A percentile compares a stretch with the other conserved stretches of the same genome.
Conservation (phyloP, 2,888 invertebrate genomes). For the Drosophila kambysellisi region DNA sequence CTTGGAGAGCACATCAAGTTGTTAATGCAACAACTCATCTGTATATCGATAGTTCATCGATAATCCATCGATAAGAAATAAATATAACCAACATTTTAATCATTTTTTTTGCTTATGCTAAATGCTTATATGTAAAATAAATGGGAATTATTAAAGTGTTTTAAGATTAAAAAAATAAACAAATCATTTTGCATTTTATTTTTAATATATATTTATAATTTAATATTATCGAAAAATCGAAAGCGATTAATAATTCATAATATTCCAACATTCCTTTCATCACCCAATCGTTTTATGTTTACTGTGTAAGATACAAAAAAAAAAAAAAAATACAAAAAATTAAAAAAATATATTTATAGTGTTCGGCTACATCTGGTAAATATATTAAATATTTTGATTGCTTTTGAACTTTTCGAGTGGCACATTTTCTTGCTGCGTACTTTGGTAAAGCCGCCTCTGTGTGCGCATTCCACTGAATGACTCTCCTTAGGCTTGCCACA, state of each 20-base stretch:
- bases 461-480: slow-evolving; percentile 32
- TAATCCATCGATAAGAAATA: not conserved
- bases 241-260: not conserved
- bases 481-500: slow-evolving; percentile 29
- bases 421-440: slow-evolving; percentile 35
- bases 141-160: not conserved
- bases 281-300: not conserved
- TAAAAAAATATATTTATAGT: too few species aligned
- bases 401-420: not conserved
- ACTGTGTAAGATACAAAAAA: too few species aligned
- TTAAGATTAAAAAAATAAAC: not conserved
- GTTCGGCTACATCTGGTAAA: not conserved
- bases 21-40: not conserved
- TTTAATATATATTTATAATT: too few species aligned
- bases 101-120: not conserved
- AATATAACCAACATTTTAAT: not conserved
- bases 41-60: not conserved
- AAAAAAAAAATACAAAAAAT: not conserved
- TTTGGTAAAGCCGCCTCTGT: slow-evolving; percentile 28
- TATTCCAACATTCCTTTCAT: not conserved
- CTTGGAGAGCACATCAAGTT: not conserved
- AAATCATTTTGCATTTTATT: too few species aligned
- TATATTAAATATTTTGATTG: not conserved
- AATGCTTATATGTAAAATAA: not conserved
- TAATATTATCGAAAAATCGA: too few species aligned